Base-by-base conservation (phyloP, 1,140 invertebrate genomes). In the Belonocnema kinseyi region DNA sequence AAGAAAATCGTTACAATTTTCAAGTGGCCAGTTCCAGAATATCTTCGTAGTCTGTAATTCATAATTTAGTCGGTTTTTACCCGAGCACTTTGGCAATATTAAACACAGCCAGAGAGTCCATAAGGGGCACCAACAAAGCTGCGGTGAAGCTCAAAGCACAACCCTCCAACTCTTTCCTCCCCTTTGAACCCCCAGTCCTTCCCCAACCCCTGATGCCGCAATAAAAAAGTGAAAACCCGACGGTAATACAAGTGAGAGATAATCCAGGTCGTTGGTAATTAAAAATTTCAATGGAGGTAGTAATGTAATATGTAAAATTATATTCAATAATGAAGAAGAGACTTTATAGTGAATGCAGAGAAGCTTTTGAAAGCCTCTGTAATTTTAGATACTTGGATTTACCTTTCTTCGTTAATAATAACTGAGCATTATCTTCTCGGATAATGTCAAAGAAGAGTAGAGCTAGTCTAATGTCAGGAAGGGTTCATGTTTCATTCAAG, bases 71-170 rank as follows among this genome's bases (percentile, higher is more conserved):
- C 81, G 81, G 85, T 88, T 88, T 87, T 87, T 85, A 82, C 82
- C 80, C 74, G 77, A 88, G 88, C 83, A 88, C 87, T 88, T 88
- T 89, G 83, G 84, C 81, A 86, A 88, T 89, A 88, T 88, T 88
- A 88, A 88, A 88, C 83, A 81, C 84, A 79, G 82, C 78, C 83
- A 76, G 73, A 82, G 80, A 83, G 79, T 75, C 78, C 78, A 86
- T 83, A 86, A 88, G 83, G 82, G 86, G 79, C 78, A 80, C 73
- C 76, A 81, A 88, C 86, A 88, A 88, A 89, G 87, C 86, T 78
- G 76, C 77, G 78, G 83, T 78, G 82, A 46, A 85, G 86, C 87
- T 88, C 87, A 89, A 88, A 89, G 87, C 84, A 80, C 84, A 79
- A 83, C 79, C 77, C 79, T 80, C 78, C 52, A 61, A 17, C 50